Percentiles rank a stretch among this genome's conserved stretches.
Conservation (phyloP, 2,888 invertebrate species). For the Rhagonycha fulva region DNA sequence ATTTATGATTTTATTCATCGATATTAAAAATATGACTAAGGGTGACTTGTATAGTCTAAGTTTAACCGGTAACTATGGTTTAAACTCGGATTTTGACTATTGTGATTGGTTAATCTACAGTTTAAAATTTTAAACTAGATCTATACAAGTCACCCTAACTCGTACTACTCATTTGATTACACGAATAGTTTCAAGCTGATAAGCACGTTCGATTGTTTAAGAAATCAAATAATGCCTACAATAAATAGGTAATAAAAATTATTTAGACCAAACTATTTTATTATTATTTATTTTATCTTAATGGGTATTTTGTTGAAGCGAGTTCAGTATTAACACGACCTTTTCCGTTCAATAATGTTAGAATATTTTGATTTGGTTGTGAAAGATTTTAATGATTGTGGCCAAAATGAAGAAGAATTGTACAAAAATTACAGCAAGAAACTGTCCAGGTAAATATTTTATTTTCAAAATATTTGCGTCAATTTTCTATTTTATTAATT, state of each 20-base stretch:
- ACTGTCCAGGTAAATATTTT: not conserved
- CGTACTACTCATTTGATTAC: not conserved
- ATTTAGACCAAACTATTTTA: not conserved
- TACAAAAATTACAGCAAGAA: not conserved
- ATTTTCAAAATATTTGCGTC: not conserved
- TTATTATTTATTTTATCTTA: not conserved
- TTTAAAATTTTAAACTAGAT: no score
- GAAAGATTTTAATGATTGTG: not conserved
- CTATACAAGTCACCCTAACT: no score
- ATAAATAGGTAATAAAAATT: not conserved
- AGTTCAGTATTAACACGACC: not conserved
- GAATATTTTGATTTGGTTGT: not conserved
- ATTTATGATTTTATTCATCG: no score
- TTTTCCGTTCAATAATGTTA: not conserved
- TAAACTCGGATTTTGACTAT: no score
- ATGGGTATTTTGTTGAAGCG: not conserved
- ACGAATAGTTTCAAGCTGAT: not conserved
- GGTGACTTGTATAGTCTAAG: no score
- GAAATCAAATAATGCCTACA: not conserved
- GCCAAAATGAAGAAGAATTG: not conserved
- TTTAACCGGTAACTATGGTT: no score
- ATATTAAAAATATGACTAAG: no score
- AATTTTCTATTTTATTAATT: no score
- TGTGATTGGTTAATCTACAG: no score
- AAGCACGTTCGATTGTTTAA: not conserved